Conservation (phyloP, 2,113 vertebrate species). For the Miniopterus natalensis region DNA sequence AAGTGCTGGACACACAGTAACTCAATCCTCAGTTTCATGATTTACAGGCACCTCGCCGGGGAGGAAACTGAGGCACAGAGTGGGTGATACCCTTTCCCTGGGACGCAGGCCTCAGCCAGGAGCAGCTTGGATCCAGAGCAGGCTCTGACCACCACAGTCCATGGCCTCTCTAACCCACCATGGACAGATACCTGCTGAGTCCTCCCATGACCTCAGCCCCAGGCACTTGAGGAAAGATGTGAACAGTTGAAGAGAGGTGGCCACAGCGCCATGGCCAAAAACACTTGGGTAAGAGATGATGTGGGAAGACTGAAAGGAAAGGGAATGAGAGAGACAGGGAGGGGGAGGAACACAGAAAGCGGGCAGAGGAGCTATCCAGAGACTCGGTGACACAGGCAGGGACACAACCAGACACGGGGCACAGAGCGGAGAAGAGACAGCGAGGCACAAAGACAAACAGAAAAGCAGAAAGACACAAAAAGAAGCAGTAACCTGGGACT, state of each 20-base stretch:
- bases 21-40: background rate
- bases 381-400: background rate
- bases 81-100: too few relatives aligned
- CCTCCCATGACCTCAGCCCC: background rate
- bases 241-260: background rate
- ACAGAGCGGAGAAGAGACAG: accelerated
- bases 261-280: background rate
- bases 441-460: background rate
- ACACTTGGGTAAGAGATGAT: background rate
- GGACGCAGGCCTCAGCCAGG: background rate
- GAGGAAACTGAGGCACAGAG: background rate
- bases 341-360: background rate
- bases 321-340: background rate
- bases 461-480: background rate
- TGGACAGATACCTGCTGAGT: background rate
- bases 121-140: background rate
- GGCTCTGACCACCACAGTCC: background rate
- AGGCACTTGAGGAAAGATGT: background rate
- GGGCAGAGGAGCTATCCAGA: background rate
- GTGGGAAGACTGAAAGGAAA: background rate
- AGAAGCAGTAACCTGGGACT: background rate
- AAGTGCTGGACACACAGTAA: background rate
- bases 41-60: background rate
- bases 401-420: background rate
- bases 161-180: background rate